Evolutionary conservation across 1,140 invertebrate species (phyloP), one percentile per base, ranked within the genome.

Genomic region (Macrobrachium nipponense): DNA sequence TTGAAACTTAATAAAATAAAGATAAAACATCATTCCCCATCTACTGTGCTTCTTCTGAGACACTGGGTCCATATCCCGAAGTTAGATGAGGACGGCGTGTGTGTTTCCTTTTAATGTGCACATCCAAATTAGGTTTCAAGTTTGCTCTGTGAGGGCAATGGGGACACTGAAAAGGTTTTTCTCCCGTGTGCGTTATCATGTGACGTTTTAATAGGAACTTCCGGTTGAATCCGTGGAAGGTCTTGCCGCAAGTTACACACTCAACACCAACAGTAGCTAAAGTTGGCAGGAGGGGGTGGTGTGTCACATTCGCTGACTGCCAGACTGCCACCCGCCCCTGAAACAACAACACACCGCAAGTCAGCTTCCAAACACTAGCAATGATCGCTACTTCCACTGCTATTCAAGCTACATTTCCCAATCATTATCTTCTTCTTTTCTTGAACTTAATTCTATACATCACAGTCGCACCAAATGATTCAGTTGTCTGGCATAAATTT

Each of bases 81-180:
- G 79, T 61, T 60, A 88, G 64, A 79, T 86, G 66, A 51, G 12
- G 51, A 51, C 8, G 12, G 51, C 82, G 73, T 78, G 62, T 87
- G 76, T 89, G 88, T 80, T 89, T 89, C 44, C 88, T 79, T 87
- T 89, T 89, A 77, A 89, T 89, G 68, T 89, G 88, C 79, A 89
- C 86, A 78, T 89, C 88, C 68, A 89, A 70, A 87, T 89, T 89
- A 61, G 80, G 84, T 44, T 86, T 86, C 43, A 86, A 36, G 77
- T 86, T 86, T 43, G 84, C 84, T 80, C 84, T 86, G 77, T 86
- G 84, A 10, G 84, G 84, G 36, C 84, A 86, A 68, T 86, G 77
- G 44, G 84, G 84, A 64, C 84, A 86, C 68, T 86, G 84, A 70
- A 86, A 86, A 59, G 84, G 84, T 27, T 86, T 86, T 73, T 86